phyloP scores from a whole-genome alignment of 2,888 invertebrate species.

The Bruchidius siliquastri region DNA sequence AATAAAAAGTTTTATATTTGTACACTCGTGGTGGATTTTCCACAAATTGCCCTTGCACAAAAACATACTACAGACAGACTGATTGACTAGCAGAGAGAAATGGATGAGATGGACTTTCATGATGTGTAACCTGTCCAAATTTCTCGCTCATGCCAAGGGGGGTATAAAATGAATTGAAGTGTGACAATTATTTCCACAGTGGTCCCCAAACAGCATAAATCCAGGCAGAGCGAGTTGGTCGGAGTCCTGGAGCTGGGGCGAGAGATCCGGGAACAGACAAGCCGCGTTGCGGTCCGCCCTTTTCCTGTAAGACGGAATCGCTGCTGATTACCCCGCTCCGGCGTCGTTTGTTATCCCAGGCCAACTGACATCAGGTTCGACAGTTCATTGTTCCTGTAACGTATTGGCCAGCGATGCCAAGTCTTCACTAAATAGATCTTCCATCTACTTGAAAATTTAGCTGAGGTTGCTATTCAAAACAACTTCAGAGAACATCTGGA shows the following conservation, averaged over 20 bases:
- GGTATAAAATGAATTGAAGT: too few species aligned
- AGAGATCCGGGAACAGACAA: constrained; percentile 27
- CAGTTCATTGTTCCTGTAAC: constrained; percentile 48
- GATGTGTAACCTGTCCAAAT: too few species aligned
- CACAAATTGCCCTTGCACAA: too few species aligned
- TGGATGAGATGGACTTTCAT: too few species aligned
- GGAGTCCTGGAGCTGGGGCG: constrained; percentile 9
- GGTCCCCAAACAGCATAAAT: not conserved
- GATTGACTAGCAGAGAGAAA: too few species aligned
- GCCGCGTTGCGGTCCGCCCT: constrained; percentile 45
- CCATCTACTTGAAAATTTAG: not conserved
- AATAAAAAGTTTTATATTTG: too few species aligned
- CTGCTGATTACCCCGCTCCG: constrained; percentile 44
- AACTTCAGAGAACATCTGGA: too few species aligned
- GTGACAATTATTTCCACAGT: not conserved
- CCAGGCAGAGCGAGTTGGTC: not conserved
- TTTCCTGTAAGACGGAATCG: constrained; percentile 49
- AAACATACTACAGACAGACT: too few species aligned
- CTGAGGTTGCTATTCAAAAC: too few species aligned
- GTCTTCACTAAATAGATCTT: not conserved
- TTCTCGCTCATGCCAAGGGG: too few species aligned
- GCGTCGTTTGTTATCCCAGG: constrained; percentile 45
- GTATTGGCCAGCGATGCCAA: constrained; percentile 34
- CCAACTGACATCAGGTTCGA: constrained; percentile 49
- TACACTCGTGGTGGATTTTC: too few species aligned